Conservation (phyloP, 2,113 vertebrate species). For the Oreotrochilus melanogaster region DNA sequence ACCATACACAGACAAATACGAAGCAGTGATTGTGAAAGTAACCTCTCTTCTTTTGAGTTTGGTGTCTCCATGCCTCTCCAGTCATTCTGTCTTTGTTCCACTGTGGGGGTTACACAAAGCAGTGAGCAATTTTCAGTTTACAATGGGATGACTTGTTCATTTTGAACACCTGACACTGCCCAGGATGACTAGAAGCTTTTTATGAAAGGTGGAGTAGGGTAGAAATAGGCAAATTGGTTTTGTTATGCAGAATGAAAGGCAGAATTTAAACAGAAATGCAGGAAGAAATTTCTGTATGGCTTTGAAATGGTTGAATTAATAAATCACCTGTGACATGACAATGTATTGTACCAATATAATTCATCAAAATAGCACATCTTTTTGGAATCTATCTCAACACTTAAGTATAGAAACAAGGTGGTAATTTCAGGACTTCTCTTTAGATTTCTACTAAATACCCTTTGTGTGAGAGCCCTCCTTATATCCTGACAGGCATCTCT, state of each 20-base stretch:
- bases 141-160: background rate
- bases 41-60: background rate
- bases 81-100: background rate
- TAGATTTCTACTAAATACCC: background rate
- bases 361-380: background rate
- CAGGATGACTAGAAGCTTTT: background rate
- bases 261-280: background rate
- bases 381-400: background rate
- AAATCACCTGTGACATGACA: background rate
- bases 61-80: background rate
- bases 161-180: background rate
- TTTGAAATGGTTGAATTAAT: background rate
- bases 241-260: background rate
- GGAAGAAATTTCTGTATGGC: background rate
- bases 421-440: background rate
- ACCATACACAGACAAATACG: background rate
- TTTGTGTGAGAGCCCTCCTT: background rate
- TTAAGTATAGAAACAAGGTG: background rate
- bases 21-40: background rate
- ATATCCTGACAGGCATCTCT: background rate
- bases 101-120: background rate
- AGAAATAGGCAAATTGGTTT: background rate
- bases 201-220: background rate
- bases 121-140: background rate
- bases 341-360: background rate